Evolutionary conservation across 2,797 vertebrate species (phyloP).

Genomic region (Alosa sapidissima): DNA sequence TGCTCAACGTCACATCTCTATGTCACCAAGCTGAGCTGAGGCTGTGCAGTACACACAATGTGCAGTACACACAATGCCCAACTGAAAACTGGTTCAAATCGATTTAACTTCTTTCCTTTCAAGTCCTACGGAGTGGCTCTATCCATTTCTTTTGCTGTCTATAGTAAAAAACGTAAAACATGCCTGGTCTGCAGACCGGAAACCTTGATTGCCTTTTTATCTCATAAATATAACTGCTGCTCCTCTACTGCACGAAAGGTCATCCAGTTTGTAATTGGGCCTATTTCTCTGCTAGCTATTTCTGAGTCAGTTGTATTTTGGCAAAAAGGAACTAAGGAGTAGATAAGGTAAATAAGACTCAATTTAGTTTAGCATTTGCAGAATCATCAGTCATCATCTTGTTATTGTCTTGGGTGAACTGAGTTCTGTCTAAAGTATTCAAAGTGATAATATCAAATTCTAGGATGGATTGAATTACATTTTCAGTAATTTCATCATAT

Average conservation of each 20-base stretch:
- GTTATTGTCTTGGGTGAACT: background rate
- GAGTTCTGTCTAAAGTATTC: background rate
- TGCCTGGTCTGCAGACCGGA: background rate
- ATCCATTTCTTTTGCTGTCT: no score
- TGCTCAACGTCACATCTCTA: no score
- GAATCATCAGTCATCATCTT: background rate
- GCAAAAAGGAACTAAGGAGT: background rate
- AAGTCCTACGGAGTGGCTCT: no score
- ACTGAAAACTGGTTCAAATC: no score
- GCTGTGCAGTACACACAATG: no score
- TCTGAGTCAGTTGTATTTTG: background rate
- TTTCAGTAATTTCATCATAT: background rate
- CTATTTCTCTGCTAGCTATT: background rate
- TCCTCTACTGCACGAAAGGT: background rate
- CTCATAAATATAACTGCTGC: background rate
- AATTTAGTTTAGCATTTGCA: background rate
- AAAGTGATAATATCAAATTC: background rate
- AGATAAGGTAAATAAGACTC: background rate
- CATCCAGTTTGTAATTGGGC: background rate
- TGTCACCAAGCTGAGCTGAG: no score
- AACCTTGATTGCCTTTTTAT: background rate
- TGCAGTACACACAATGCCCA: no score
- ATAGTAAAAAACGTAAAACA: background rate
- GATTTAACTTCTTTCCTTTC: no score
- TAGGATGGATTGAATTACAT: background rate